A percentile compares a stretch with the other conserved stretches of the same genome.
Evolutionary conservation across 2,888 invertebrate genomes (phyloP).

Genomic region (Plagodis dolabraria): DNA sequence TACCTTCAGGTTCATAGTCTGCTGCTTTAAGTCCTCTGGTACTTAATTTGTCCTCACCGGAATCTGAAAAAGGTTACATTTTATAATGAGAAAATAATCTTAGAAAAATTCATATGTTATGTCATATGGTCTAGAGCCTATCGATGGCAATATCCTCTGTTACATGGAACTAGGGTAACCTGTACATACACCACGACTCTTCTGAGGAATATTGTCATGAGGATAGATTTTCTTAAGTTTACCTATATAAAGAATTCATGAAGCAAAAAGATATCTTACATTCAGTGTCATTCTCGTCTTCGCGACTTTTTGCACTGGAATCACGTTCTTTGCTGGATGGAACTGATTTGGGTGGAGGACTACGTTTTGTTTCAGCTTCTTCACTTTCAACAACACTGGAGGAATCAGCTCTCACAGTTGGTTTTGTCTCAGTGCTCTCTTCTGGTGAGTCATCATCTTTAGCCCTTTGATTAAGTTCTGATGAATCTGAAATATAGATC

Average conservation of each 20-base stretch:
- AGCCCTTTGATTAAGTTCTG: slow-evolving; percentile 43
- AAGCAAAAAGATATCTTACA: not conserved
- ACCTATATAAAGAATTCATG: too few relatives aligned
- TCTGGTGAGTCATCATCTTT: slow-evolving; percentile 22
- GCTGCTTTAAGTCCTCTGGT: slow-evolving; percentile 54
- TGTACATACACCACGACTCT: too few relatives aligned
- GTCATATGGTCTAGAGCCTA: too few relatives aligned
- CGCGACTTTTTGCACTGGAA: slow-evolving; percentile 28
- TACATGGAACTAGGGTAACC: too few relatives aligned
- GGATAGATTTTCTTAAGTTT: too few relatives aligned
- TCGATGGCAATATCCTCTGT: too few relatives aligned
- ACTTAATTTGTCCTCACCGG: slow-evolving; percentile 42
- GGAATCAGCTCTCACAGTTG: slow-evolving; percentile 43
- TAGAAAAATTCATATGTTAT: too few relatives aligned
- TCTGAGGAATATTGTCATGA: too few relatives aligned
- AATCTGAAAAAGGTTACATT: slow-evolving; percentile 39
- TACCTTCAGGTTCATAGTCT: slow-evolving; percentile 61
- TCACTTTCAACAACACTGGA: slow-evolving; percentile 39
- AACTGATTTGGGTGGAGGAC: slow-evolving; percentile 12
- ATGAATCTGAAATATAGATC: slow-evolving; percentile 37
- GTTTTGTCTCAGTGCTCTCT: slow-evolving; percentile 23
- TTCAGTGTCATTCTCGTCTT: slow-evolving; percentile 34
- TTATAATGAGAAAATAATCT: not conserved
- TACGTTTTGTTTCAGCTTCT: slow-evolving; percentile 37
- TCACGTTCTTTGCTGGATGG: slow-evolving; percentile 32